phyloP scores from a whole-genome alignment of 2,797 vertebrate genomes.

The Calcarius lapponicus region DNA sequence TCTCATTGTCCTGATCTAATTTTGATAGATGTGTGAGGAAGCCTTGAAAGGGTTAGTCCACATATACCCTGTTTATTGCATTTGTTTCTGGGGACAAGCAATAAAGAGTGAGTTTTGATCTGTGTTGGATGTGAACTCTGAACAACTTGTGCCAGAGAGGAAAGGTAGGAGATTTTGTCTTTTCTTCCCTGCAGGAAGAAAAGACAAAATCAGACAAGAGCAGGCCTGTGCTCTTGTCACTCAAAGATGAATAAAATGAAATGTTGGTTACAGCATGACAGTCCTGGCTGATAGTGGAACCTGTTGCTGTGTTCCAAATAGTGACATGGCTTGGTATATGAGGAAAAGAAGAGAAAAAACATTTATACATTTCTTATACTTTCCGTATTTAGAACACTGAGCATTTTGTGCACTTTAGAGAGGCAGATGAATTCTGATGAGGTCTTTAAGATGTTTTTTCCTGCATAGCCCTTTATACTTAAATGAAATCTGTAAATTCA shows the following conservation, averaged over 20 bases:
- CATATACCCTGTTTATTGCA: not conserved
- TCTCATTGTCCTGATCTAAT: not conserved
- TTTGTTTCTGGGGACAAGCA: not conserved
- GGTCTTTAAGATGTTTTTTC: not conserved
- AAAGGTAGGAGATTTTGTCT: not conserved
- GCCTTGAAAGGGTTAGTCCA: not conserved
- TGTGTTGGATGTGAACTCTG: not conserved
- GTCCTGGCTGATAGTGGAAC: not conserved
- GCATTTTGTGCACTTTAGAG: not conserved
- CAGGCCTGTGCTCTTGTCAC: accelerated
- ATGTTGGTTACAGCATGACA: not conserved
- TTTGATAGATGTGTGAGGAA: not conserved
- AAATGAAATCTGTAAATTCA: not conserved
- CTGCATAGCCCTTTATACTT: not conserved
- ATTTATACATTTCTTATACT: not conserved
- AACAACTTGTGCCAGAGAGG: not conserved
- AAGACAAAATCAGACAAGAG: too few relatives aligned
- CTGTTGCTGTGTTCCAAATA: not conserved
- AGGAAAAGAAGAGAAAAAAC: not conserved
- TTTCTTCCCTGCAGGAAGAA: not conserved
- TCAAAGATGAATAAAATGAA: not conserved
- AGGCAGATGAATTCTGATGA: not conserved
- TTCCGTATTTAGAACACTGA: not conserved
- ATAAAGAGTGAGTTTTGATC: not conserved
- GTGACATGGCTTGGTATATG: not conserved